These are phyloP conservation scores for Eupsittula cactorum DNA, from an alignment of 2,113 vertebrate species.

Conservation along the genomic window DNA sequence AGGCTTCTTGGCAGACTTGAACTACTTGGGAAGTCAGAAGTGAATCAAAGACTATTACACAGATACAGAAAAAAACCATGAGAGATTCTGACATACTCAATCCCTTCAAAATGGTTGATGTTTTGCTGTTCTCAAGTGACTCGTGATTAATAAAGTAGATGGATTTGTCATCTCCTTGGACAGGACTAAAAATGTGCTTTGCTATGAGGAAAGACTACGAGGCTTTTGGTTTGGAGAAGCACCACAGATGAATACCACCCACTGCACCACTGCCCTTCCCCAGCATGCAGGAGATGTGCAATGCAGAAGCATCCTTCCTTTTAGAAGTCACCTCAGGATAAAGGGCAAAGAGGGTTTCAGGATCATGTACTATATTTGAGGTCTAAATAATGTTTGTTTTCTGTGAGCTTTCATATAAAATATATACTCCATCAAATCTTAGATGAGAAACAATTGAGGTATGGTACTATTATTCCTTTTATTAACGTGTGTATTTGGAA, in stretches of 20 bases:
- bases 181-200: conserved; percentile 4
- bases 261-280: background rate
- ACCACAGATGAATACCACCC: background rate
- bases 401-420: background rate
- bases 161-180: conserved; percentile 61
- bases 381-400: background rate
- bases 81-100: conserved; percentile 12
- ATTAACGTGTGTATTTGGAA: background rate
- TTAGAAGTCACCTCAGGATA: background rate
- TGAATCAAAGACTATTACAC: conserved; percentile 26
- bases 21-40: conserved; percentile 57
- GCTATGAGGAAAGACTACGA: background rate
- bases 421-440: background rate
- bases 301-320: background rate
- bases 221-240: background rate
- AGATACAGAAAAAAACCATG: conserved; percentile 6
- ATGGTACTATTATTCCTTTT: background rate
- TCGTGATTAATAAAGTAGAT: conserved; percentile 43
- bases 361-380: background rate
- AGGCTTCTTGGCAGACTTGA: conserved; percentile 55
- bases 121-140: conserved; percentile 31
- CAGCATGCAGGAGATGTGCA: background rate
- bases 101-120: conserved; percentile 35
- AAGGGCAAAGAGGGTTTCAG: background rate
- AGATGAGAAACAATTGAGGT: background rate